Evolutionary conservation across 2,888 invertebrate species (phyloP), one percentile per base, ranked within the genome.

Genomic region (Pocota personata): DNA sequence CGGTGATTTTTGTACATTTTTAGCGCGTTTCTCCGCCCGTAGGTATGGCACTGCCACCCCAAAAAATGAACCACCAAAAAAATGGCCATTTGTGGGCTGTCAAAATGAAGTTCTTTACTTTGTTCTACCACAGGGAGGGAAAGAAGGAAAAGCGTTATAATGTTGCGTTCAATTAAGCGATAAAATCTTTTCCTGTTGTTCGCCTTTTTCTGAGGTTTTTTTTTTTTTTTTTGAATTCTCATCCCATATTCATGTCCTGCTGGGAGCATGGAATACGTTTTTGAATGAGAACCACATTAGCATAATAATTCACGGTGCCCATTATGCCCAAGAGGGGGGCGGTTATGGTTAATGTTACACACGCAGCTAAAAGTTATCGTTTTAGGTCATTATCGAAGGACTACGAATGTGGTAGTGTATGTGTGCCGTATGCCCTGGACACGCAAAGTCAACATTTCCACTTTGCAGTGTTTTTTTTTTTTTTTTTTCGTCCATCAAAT

Each of bases 151-250:
- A 58, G 64, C 64, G 79, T 69, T 75, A 71, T 77, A 76, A 82
- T 82, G 76, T 86, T 82, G 86, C 86, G 76, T 86, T 86, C 86
- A 86, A 86, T 86, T 86, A 86, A 86, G 86, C 66, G 86, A 86
- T 86, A 86, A 82, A 82, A 86, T 82, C 82, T 72, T 55, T 75
- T 64, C 19, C 62, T 67, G 48, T 43, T 73, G 72, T 72, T 55
- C 50, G 64, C 58, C 66, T 72, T 57, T 73, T 67, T 48, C 16
- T 35, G 35, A 14, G 19, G 27, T 52, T 40, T 62, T 37, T 69
- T 24, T 19, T 32, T 52, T 55, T 67, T 60, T 40, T 27, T 12
- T 58, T 52, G 55, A 32, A 46, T 46, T 46, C 27, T 48, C 48
- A 37, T 66, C 40, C 27, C 37, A 62, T 6, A 50, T 24, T 52